phyloP scores from a whole-genome alignment of 2,888 invertebrate species.

The Caenorhabditis zanzibari region DNA sequence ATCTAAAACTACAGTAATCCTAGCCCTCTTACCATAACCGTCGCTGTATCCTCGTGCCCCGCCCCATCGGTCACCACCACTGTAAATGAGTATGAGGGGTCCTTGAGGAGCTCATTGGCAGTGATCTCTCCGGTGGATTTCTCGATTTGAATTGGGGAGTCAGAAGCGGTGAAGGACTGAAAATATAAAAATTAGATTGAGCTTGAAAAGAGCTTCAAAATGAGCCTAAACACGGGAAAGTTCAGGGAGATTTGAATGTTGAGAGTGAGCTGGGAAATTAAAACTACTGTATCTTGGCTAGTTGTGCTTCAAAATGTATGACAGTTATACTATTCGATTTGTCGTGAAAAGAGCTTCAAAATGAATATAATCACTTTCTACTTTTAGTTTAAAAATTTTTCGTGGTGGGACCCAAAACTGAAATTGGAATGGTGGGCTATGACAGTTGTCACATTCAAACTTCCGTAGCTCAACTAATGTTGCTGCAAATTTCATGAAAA shows the following conservation, averaged over 20 bases:
- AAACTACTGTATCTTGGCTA: no score
- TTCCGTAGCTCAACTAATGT: no score
- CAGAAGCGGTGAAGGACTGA: constrained; percentile 53
- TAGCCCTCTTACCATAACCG: constrained; percentile 56
- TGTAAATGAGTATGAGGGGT: constrained; percentile 68
- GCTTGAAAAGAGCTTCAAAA: background rate
- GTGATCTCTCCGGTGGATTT: constrained; percentile 65
- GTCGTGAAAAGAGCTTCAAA: no score
- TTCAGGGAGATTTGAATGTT: background rate
- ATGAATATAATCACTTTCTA: no score
- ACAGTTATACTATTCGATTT: no score
- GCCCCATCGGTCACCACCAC: constrained; percentile 68
- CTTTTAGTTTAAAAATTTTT: no score
- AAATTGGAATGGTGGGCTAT: no score
- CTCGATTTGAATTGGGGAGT: constrained; percentile 66
- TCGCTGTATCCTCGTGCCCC: constrained; percentile 70
- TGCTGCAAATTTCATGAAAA: no score
- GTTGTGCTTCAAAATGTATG: no score
- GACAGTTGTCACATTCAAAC: no score
- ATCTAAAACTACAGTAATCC: background rate
- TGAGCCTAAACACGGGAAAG: background rate
- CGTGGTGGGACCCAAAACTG: no score
- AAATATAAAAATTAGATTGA: background rate
- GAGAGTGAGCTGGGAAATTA: no score
- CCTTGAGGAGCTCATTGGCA: constrained; percentile 67